Percentiles rank a stretch among this genome's conserved stretches.
These are phyloP conservation scores for Ctenochaetus hawaiiensis DNA, from an alignment of 2,797 vertebrate species.

Conservation along the genomic window DNA sequence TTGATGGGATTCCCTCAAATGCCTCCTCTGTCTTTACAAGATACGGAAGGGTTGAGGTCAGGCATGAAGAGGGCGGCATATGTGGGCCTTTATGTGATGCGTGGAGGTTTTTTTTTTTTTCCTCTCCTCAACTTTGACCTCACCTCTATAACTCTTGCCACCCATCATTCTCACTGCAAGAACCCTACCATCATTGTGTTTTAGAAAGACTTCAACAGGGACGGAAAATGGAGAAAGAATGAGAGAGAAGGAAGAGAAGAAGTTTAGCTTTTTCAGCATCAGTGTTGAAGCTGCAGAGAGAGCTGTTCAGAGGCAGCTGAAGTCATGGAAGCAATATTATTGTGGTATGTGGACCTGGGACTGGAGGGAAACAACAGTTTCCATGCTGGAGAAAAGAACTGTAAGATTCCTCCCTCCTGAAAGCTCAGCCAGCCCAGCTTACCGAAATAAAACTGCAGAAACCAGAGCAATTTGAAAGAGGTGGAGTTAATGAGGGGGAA, in stretches of 20 bases:
- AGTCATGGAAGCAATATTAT: slow-evolving; percentile 55
- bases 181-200: neutral
- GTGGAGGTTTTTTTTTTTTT: neutral
- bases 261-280: neutral
- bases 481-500: slow-evolving; percentile 56
- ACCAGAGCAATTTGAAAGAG: slow-evolving; percentile 49
- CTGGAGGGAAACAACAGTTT: slow-evolving; percentile 71
- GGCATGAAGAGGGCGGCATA: slow-evolving; percentile 34
- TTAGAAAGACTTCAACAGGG: neutral
- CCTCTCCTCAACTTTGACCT: slow-evolving; percentile 60
- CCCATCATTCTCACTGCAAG: slow-evolving; percentile 45
- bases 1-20: slow-evolving; percentile 12
- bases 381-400: slow-evolving; percentile 64
- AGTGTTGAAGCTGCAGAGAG: neutral
- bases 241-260: neutral
- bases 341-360: slow-evolving; percentile 67
- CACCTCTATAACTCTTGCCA: slow-evolving; percentile 59
- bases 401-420: slow-evolving; percentile 61
- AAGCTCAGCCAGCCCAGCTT: slow-evolving; percentile 57
- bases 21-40: slow-evolving; percentile 24
- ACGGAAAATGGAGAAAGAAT: neutral
- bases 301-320: slow-evolving; percentile 22
- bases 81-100: slow-evolving; percentile 36
- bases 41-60: slow-evolving; percentile 54
- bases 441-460: slow-evolving; percentile 63